Conservation (phyloP, 2,888 invertebrate genomes). For the Clusia tigrina region DNA sequence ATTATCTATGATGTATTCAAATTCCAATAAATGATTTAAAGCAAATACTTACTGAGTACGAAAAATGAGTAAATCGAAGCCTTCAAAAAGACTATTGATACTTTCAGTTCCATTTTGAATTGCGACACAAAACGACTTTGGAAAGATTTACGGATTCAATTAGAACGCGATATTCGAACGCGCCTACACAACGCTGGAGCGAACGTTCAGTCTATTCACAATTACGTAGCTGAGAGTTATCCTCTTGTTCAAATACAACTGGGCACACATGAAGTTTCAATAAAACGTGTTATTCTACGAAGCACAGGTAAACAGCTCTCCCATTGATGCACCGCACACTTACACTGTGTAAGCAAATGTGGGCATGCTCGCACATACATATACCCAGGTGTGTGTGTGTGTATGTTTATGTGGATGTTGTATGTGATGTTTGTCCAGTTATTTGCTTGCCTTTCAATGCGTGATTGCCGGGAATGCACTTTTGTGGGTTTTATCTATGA, state of each 20-base stretch:
- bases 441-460: not conserved
- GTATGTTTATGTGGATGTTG: not conserved
- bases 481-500: not conserved
- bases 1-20: no score
- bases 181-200: not conserved
- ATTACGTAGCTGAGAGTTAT: not conserved
- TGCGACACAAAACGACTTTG: no score
- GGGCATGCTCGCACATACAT: not conserved
- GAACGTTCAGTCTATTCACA: not conserved
- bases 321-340: no score
- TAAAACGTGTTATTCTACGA: no score
- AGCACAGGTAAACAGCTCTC: not conserved
- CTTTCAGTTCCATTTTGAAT: not conserved
- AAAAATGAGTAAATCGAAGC: not conserved
- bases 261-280: not conserved
- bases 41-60: not conserved
- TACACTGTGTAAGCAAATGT: no score
- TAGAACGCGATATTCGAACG: not conserved
- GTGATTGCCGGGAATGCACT: not conserved
- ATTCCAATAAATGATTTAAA: no score
- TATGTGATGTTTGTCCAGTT: slow-evolving; percentile 9
- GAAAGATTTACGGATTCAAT: no score
- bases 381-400: not conserved
- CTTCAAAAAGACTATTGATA: not conserved
- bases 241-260: not conserved